Base-by-base conservation (phyloP, 2,113 vertebrate species). In the Lagopus muta region DNA sequence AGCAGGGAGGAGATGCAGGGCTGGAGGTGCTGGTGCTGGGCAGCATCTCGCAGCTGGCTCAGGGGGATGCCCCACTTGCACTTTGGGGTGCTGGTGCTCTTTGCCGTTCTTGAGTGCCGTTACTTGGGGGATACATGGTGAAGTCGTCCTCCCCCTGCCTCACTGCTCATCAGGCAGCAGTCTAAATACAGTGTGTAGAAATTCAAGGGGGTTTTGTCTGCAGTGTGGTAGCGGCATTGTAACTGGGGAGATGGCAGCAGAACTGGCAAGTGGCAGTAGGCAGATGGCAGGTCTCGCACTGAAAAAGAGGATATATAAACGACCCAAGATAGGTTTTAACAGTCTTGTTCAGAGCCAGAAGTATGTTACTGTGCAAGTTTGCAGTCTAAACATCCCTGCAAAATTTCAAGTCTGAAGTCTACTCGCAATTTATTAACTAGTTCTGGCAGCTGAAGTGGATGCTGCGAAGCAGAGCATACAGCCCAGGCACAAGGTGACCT, bases 231-330 rank as follows among this genome's bases (percentile, higher is more conserved):
- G 40, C 28, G 40, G 65, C 11, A 6, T 0, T 3, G 47, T n/a
- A 71, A 40, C 70, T 93, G 89, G 11, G 11, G 88, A n/a, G 83
- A 36, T 0, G 1, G 57, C 77, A 76, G 71, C 5, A 0, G 52
- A 28, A 52, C 92, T 94, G 86, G 91, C 89, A 94, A 72, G 48
- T 75, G 1, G 1, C 78, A 45, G 71, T 8, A 86, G 91, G 91
- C 94, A 95, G 96, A 93, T 93, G 94, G 96, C 52, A 54, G 92
- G 94, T 96, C 95, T 96, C 91, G 1, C 92, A 55, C 92, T 87
- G 52, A 62, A 36, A 34, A 42, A 62, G 88, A 79, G 89, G 83
- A 87, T 91, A 92, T 89, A 83, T 90, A 85, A 94, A 82, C 27
- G 81, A 89, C 95, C 91, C 30, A 92, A 92, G 85, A 96, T 73